phyloP scores from a whole-genome alignment of 2,797 vertebrate species.

The Mico argentatus region DNA sequence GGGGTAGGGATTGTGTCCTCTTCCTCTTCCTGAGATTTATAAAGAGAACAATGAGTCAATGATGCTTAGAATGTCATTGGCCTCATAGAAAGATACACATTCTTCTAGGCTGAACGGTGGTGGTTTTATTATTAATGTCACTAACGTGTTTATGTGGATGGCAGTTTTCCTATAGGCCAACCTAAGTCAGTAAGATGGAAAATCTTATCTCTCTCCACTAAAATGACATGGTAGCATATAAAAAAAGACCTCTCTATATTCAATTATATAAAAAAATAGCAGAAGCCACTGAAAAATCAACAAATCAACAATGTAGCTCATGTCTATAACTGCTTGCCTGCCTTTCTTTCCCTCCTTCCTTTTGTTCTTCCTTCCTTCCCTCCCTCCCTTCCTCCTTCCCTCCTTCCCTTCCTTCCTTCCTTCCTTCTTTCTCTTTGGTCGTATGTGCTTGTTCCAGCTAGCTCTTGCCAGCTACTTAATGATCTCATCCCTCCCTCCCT shows the following conservation, averaged over 20 bases:
- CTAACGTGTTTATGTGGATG: not conserved
- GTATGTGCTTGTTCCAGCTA: not conserved
- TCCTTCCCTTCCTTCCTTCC: too few relatives aligned
- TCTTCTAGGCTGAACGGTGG: not conserved
- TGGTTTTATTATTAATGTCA: slow-evolving; percentile 11
- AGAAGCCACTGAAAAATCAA: slow-evolving; percentile 7
- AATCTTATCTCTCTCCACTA: not conserved
- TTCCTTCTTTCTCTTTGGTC: not conserved
- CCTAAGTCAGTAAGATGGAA: slow-evolving; percentile 34
- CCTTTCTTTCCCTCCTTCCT: not conserved
- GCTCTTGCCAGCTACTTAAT: not conserved
- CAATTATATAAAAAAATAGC: not conserved
- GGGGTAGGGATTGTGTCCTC: not conserved
- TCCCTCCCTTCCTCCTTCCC: accelerated
- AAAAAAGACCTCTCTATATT: not conserved
- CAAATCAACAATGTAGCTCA: not conserved
- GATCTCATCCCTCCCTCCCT: not conserved
- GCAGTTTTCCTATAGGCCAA: not conserved
- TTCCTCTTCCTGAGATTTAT: not conserved
- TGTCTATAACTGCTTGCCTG: not conserved
- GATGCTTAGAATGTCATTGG: not conserved
- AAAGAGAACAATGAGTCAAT: not conserved
- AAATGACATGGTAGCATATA: not conserved
- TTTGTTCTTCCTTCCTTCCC: too few relatives aligned
- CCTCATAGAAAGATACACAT: not conserved